phyloP scores from a whole-genome alignment of 2,113 vertebrate species.

The Alethe diademata region DNA sequence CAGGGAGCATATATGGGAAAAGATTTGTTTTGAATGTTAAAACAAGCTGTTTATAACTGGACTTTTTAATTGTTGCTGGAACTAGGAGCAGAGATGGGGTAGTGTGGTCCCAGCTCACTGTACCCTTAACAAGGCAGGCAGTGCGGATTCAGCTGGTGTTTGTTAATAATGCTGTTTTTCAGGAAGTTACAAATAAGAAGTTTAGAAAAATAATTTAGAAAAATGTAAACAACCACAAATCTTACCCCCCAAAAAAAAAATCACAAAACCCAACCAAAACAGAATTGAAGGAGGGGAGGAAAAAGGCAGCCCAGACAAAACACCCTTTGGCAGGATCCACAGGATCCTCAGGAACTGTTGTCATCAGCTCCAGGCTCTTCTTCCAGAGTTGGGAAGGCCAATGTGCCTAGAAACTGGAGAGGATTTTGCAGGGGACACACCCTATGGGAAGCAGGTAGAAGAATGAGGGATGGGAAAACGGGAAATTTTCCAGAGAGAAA shows the following conservation, averaged over 20 bases:
- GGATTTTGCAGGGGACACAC: not conserved
- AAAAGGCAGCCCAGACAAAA: not conserved
- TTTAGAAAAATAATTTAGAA: not conserved
- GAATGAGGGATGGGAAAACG: not conserved
- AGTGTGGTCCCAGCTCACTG: not conserved
- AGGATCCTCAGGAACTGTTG: not conserved
- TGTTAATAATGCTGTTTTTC: not conserved
- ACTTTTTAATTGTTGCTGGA: not conserved
- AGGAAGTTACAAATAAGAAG: not conserved
- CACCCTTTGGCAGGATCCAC: not conserved
- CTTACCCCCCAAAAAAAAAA: accelerated
- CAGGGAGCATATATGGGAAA: not conserved
- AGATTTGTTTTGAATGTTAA: not conserved
- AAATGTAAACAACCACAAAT: not conserved
- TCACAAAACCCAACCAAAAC: not conserved
- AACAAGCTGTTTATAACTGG: not conserved
- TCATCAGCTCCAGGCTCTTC: not conserved
- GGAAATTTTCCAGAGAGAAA: too few species aligned
- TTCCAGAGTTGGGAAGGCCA: not conserved
- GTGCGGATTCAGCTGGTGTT: not conserved
- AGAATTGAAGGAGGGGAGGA: not conserved
- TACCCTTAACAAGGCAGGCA: not conserved
- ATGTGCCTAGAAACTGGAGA: not conserved
- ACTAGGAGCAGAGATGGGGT: not conserved
- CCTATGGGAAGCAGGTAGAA: not conserved